phyloP scores from a whole-genome alignment of 2,797 vertebrate species.

The Oreonectes daqikongensis region DNA sequence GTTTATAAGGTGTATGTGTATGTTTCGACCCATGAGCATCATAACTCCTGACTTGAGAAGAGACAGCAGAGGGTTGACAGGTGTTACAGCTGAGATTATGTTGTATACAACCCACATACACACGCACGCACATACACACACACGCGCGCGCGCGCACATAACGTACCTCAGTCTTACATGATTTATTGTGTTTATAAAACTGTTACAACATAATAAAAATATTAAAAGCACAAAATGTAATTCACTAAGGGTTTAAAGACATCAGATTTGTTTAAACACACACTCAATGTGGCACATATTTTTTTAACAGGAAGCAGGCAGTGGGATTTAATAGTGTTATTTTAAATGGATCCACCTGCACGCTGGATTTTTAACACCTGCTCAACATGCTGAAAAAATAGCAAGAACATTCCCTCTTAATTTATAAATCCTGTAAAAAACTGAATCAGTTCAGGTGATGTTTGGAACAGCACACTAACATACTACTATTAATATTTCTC shows the following conservation, averaged over 20 bases:
- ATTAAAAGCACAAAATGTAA: background rate
- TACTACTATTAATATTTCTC: no score
- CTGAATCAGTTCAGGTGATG: background rate
- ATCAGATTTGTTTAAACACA: slow-evolving; percentile 3
- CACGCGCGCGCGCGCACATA: no score
- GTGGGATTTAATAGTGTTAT: background rate
- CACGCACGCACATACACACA: slow-evolving; percentile 60
- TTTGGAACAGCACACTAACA: no score
- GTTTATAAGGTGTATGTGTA: slow-evolving; percentile 96
- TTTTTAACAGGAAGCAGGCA: background rate
- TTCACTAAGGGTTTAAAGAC: slow-evolving; percentile 6
- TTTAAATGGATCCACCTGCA: slow-evolving; percentile 2
- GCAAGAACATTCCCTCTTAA: background rate
- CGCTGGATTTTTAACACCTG: background rate
- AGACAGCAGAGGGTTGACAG: slow-evolving; percentile 54
- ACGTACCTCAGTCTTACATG: background rate
- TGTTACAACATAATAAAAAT: background rate
- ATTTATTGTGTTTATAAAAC: background rate
- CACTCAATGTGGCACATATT: background rate
- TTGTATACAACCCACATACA: slow-evolving; percentile 58
- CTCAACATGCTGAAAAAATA: background rate
- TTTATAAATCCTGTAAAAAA: background rate
- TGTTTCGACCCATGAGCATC: slow-evolving; percentile 91
- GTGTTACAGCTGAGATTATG: background rate
- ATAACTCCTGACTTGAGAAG: slow-evolving; percentile 85